Evolutionary conservation across 1,140 invertebrate genomes (phyloP).

Genomic region (Plutomurus gul): DNA sequence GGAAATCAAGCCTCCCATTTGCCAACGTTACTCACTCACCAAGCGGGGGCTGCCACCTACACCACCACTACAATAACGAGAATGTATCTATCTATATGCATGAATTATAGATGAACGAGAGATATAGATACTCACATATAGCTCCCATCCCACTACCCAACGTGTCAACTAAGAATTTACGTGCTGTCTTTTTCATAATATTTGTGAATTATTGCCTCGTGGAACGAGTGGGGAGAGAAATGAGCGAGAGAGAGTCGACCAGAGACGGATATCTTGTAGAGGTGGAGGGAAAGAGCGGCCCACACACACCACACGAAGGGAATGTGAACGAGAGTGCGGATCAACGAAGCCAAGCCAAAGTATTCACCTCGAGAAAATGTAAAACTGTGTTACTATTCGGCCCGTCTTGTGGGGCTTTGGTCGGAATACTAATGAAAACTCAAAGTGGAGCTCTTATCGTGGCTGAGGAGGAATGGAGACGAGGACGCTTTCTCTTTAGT

Average conservation of each 20-base stretch:
- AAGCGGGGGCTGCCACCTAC: too few relatives aligned
- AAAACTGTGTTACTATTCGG: not conserved
- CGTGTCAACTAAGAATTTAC: constrained; percentile 24
- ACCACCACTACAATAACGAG: too few relatives aligned
- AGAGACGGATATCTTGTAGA: not conserved
- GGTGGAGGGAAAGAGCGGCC: too few relatives aligned
- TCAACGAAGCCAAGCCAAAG: not conserved
- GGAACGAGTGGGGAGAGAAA: not conserved
- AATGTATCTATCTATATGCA: too few relatives aligned
- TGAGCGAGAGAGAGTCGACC: too few relatives aligned
- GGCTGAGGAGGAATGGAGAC: not conserved
- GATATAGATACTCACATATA: not conserved
- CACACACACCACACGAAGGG: not conserved
- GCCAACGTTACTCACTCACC: too few relatives aligned
- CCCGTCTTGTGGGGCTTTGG: not conserved
- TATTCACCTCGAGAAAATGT: not conserved
- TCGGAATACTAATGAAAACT: constrained; percentile 21
- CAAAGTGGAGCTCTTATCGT: not conserved
- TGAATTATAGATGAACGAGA: not conserved
- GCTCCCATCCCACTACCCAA: not conserved
- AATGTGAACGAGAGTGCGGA: too few relatives aligned
- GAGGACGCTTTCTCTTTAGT: not conserved
- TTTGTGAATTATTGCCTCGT: not conserved
- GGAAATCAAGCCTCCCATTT: too few relatives aligned
- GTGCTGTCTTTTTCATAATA: constrained; percentile 27